Conservation (phyloP, 2,888 invertebrate species). For the Scaptomyza flava region DNA sequence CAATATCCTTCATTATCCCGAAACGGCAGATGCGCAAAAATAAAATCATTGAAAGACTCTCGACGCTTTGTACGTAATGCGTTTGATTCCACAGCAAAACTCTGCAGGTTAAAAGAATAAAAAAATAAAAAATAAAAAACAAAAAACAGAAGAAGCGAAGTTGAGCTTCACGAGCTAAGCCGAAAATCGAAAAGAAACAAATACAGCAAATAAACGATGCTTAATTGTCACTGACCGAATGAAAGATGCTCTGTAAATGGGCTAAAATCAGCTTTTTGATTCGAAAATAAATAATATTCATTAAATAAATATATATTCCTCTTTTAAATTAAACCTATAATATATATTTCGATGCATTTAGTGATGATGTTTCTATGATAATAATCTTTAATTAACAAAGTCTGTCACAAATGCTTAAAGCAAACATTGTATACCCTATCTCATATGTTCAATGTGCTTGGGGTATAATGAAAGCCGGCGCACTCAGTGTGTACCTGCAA, state of each 20-base stretch:
- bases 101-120: slow-evolving; percentile 48
- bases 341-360: too few species aligned
- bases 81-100: slow-evolving; percentile 70
- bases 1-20: slow-evolving; percentile 77
- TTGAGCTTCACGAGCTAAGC: slow-evolving; percentile 2
- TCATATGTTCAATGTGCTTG: neutral
- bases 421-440: neutral
- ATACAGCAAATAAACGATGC: slow-evolving; percentile 1
- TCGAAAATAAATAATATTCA: neutral
- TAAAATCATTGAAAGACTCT: slow-evolving; percentile 76
- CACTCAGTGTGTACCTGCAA: slow-evolving; percentile 49
- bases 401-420: too few species aligned
- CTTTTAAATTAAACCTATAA: too few species aligned
- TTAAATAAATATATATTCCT: too few species aligned
- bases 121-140: slow-evolving; percentile 11
- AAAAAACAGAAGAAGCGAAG: neutral
- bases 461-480: slow-evolving; percentile 27
- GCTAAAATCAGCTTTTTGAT: too few species aligned
- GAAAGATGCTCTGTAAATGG: neutral
- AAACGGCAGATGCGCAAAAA: slow-evolving; percentile 73
- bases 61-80: slow-evolving; percentile 72
- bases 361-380: too few species aligned
- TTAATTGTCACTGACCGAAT: neutral
- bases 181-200: slow-evolving; percentile 15
- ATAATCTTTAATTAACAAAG: too few species aligned